phyloP scores from a whole-genome alignment of 1,140 invertebrate genomes.

The Leptinotarsa lineolata region DNA sequence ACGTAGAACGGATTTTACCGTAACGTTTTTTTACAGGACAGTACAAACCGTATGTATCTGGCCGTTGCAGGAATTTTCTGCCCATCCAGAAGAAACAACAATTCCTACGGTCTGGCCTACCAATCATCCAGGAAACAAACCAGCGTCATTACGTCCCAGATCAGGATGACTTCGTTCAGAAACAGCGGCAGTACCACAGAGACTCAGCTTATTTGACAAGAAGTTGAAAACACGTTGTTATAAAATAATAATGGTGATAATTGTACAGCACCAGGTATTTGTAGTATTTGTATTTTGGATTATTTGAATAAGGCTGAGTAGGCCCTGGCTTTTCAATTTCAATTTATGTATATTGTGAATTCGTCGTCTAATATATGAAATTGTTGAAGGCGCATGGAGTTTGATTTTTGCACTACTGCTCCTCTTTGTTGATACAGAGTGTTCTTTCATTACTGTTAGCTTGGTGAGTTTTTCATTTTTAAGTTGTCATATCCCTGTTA shows the following conservation, averaged over 20 bases:
- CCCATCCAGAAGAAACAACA: conserved; percentile 30
- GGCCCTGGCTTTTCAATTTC: too few species aligned
- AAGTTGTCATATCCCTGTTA: too few species aligned
- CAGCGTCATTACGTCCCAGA: conserved; percentile 32
- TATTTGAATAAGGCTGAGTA: too few species aligned
- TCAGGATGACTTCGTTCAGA: conserved; percentile 30
- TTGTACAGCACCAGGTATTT: too few species aligned
- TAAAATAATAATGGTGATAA: neutral
- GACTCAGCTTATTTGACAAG: conserved; percentile 24
- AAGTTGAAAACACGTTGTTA: conserved; percentile 18
- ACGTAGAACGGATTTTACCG: neutral
- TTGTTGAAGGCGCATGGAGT: too few species aligned
- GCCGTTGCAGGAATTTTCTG: conserved; percentile 35
- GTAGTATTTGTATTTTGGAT: too few species aligned
- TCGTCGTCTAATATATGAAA: too few species aligned
- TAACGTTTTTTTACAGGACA: conserved; percentile 31
- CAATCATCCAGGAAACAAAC: conserved; percentile 34
- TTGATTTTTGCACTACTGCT: too few species aligned
- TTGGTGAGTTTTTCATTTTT: too few species aligned
- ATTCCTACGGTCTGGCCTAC: conserved; percentile 29
- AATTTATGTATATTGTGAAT: too few species aligned
- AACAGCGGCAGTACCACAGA: conserved; percentile 13
- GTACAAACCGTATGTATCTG: conserved; percentile 38
- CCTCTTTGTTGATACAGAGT: too few species aligned
- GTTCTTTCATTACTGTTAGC: too few species aligned